A percentile compares a stretch with the other conserved stretches of the same genome.
These are phyloP conservation scores for Brachyhypopomus occidentalis DNA, from an alignment of 2,113 vertebrate species.

Conservation along the genomic window DNA sequence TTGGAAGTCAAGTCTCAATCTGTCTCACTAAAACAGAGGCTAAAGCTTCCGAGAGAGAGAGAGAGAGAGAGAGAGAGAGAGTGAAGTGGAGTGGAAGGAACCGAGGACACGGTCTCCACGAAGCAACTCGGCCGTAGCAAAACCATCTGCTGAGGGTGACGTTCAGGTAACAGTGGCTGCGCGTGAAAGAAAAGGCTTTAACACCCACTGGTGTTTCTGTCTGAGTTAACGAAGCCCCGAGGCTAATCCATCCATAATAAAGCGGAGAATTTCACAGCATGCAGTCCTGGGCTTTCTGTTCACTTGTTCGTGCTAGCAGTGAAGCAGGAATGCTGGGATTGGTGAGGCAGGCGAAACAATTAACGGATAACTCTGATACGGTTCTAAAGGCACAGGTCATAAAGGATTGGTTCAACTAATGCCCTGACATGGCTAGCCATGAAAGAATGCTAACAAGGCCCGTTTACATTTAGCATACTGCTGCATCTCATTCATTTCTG, in stretches of 20 bases:
- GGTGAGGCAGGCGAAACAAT: too few relatives aligned
- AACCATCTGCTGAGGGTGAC: conserved; percentile 57
- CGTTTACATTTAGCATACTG: too few relatives aligned
- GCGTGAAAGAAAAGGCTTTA: not conserved
- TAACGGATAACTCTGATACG: too few relatives aligned
- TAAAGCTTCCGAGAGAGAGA: conserved; percentile 30
- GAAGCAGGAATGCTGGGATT: not conserved
- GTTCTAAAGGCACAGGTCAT: too few relatives aligned
- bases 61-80: conserved; percentile 43
- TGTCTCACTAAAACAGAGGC: conserved; percentile 58
- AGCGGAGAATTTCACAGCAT: not conserved
- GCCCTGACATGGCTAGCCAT: not conserved
- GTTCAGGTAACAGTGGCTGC: not conserved
- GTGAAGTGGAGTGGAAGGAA: conserved; percentile 37
- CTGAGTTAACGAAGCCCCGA: not conserved
- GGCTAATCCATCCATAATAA: conserved; percentile 19
- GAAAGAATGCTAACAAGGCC: not conserved
- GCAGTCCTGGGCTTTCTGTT: not conserved
- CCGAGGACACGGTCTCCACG: conserved; percentile 54
- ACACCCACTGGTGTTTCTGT: conserved; percentile 28
- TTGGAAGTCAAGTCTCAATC: conserved; percentile 63
- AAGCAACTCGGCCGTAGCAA: conserved; percentile 60
- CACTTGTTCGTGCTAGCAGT: not conserved
- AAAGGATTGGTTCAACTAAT: too few relatives aligned
- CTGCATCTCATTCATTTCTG: not conserved